Conservation (phyloP, 2,113 vertebrate genomes). For the Vicugna pacos region DNA sequence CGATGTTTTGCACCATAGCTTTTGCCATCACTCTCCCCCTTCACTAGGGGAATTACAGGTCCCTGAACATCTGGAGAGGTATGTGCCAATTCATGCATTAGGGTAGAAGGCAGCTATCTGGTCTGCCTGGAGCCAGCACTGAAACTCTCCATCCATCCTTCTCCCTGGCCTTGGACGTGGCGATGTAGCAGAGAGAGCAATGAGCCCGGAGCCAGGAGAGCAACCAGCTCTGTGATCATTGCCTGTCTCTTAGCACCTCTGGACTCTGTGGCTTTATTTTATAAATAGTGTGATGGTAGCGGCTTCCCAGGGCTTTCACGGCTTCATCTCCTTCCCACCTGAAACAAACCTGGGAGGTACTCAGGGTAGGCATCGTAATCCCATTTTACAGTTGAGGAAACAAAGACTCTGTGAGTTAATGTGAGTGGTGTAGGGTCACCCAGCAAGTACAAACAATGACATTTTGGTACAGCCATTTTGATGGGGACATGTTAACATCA, state of each 20-base stretch:
- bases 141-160: neutral
- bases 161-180: neutral
- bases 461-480: neutral
- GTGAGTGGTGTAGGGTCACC: neutral
- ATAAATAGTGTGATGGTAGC: neutral
- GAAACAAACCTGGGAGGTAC: neutral
- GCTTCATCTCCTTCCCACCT: neutral
- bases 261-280: neutral
- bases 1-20: neutral
- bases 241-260: neutral
- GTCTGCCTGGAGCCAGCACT: neutral
- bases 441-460: neutral
- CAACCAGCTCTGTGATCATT: neutral
- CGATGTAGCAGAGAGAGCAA: neutral
- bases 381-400: neutral
- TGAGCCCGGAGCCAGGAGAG: neutral
- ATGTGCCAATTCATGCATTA: rapidly evolving
- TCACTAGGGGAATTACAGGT: neutral
- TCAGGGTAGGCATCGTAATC: rapidly evolving
- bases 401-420: neutral
- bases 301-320: neutral
- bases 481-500: neutral
- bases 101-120: neutral
- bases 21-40: neutral
- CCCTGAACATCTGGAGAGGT: neutral